Conservation (phyloP, 2,888 invertebrate genomes). For the Capitulum mitella region DNA sequence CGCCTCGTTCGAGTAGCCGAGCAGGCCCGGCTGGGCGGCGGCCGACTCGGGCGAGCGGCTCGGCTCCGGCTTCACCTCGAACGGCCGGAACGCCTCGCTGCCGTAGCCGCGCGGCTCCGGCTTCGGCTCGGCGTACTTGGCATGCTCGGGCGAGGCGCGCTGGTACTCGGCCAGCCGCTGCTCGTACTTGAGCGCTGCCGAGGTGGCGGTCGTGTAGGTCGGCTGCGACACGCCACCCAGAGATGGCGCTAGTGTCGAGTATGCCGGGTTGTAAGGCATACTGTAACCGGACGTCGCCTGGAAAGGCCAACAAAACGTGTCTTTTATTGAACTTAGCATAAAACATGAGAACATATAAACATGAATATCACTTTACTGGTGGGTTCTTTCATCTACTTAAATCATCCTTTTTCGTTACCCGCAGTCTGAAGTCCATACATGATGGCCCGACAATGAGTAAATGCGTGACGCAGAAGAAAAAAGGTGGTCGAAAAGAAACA, state of each 20-base stretch:
- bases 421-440: too few relatives aligned
- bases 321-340: too few relatives aligned
- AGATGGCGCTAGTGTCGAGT: constrained; percentile 22
- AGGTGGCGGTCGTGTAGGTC: constrained; percentile 13
- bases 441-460: too few relatives aligned
- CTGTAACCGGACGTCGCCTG: not conserved
- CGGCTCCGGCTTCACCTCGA: constrained; percentile 4
- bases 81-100: not conserved
- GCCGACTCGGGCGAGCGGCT: not conserved
- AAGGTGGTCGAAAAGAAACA: too few relatives aligned
- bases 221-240: not conserved
- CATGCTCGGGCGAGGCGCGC: not conserved
- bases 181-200: not conserved
- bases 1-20: not conserved
- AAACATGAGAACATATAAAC: too few relatives aligned
- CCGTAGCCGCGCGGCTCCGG: not conserved
- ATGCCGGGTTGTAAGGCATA: not conserved
- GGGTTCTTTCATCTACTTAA: too few relatives aligned
- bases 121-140: not conserved
- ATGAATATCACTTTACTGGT: too few relatives aligned
- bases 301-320: too few relatives aligned
- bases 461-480: too few relatives aligned
- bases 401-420: too few relatives aligned
- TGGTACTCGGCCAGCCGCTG: not conserved
- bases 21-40: not conserved